phyloP scores from a whole-genome alignment of 2,113 vertebrate species.

The Genyomyrus donnyi region DNA sequence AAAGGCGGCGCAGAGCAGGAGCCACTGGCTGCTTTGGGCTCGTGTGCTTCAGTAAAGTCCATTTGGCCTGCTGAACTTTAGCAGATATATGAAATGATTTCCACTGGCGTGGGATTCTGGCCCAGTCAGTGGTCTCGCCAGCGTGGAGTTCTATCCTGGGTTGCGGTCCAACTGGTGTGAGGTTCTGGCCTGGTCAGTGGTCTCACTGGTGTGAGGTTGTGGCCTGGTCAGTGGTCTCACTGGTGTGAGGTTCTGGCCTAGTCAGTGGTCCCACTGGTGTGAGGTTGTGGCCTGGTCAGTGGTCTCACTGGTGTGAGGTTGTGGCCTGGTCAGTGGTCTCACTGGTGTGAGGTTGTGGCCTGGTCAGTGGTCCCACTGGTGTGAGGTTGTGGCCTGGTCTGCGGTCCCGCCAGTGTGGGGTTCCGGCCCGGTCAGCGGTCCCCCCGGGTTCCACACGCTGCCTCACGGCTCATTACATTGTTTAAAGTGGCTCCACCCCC shows the following conservation, averaged over 20 bases:
- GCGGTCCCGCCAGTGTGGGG: too few species aligned
- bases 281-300: not conserved
- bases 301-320: not conserved
- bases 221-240: too few species aligned
- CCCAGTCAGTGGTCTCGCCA: not conserved
- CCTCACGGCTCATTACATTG: not conserved
- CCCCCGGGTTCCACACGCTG: not conserved
- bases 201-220: not conserved
- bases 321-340: not conserved
- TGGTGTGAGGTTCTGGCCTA: not conserved
- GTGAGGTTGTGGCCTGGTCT: too few species aligned
- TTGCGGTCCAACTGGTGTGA: not conserved
- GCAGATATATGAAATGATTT: not conserved
- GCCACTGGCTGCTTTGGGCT: not conserved
- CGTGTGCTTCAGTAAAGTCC: not conserved
- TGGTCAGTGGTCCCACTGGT: too few species aligned
- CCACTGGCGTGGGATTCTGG: not conserved
- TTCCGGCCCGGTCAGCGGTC: too few species aligned
- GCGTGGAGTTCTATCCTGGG: not conserved
- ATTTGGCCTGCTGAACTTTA: not conserved
- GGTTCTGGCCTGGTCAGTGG: not conserved
- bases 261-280: not conserved
- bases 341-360: too few species aligned
- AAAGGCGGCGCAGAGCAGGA: not conserved
- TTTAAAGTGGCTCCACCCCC: not conserved